Percentiles rank a stretch among this genome's conserved stretches.
Evolutionary conservation across 1,140 invertebrate genomes (phyloP).

Genomic region (Nebria ingens): DNA sequence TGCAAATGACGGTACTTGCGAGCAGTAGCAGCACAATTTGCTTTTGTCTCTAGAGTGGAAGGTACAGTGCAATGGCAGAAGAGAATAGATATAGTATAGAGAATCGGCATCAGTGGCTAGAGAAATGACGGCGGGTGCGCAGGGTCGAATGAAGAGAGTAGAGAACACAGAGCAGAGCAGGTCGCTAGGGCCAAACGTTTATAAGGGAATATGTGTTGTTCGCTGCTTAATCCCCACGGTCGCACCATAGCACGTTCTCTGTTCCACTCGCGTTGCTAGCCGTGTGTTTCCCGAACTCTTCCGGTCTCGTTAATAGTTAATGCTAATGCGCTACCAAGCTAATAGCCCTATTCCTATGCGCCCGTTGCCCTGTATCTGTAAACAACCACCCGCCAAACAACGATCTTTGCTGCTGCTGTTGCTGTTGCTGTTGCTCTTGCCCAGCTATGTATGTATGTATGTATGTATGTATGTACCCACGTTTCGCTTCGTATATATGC

Average conservation of each 20-base stretch:
- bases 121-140: no score
- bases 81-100: no score
- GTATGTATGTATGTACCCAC: no score
- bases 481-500: no score
- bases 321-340: conserved; percentile 17
- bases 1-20: background rate
- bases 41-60: no score
- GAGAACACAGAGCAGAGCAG: background rate
- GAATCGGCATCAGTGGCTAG: no score
- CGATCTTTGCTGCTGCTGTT: background rate
- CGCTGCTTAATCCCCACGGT: conserved; percentile 4
- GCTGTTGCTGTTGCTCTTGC: no score
- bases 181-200: background rate
- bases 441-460: no score
- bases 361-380: conserved; percentile 4
- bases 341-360: conserved; percentile 18
- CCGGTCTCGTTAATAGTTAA: conserved; percentile 20
- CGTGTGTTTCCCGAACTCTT: conserved; percentile 13
- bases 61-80: no score
- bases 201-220: conserved; percentile 7
- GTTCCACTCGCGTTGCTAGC: background rate
- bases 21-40: no score
- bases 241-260: background rate
- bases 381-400: background rate
- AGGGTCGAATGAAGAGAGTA: background rate